Base-by-base conservation (phyloP, 2,888 invertebrate species). In the Drosophila paramelanica region DNA sequence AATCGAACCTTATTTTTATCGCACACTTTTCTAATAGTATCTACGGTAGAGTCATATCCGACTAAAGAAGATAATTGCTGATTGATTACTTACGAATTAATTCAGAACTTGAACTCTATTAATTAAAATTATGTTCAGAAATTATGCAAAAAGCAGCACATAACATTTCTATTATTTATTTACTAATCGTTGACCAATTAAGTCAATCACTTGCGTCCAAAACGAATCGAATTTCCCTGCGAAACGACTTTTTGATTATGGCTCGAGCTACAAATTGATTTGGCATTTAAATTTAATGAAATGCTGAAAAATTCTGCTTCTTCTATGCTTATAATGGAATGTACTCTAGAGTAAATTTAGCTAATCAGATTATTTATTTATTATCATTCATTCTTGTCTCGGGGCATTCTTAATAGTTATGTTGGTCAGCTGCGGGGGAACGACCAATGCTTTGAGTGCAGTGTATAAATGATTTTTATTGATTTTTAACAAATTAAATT, bases 401-500 rank as follows among this genome's bases (percentile, higher is more conserved):
- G 41, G 17, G 10, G 4, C 17, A 14, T 17, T 36, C 36, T 25
- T 33, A 60, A 43, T 38, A 38, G 23, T 45, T 38, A 50, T 31
- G 17, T 31, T 20, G 55, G 39, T 20, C 51, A 64, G 13, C 31
- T 39, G 45, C 14, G 11, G 23, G 23, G 38, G n/a, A 5, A 39
- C 25, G 38, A 25, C 10, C 38, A 4, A 10, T 13, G 23, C 10
- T 43, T 53, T 36, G 43, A 20, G 17, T 38, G 25, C 13, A 41
- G 52, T 38, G 67, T 25, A 49, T 62, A 87, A 82, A 86, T 86
- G 68, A 77, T 77, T 86, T 88, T 86, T 86, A 88, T 88, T 86
- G 88, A 88, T 85, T 88, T 85, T 79, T 79, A 85, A 79, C 79
- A 88, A 88, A 86, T 83, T 79, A 83, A 86, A 86, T 86, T 86